Percentiles rank a stretch among this genome's conserved stretches.
Evolutionary conservation across 2,888 invertebrate species (phyloP).

Genomic region (Apamea sordens): DNA sequence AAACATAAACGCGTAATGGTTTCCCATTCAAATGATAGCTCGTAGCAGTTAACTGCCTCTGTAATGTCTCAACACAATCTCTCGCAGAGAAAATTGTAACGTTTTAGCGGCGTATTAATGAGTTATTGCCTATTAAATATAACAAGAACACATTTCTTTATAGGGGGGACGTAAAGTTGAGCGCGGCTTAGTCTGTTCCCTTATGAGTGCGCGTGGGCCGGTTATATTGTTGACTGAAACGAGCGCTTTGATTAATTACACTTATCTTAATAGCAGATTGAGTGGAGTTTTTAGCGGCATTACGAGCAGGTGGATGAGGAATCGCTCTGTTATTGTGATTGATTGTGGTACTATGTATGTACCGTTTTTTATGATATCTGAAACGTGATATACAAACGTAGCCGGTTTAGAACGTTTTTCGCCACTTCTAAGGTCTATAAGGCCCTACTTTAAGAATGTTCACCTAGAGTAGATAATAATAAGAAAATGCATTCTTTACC

Average conservation of each 20-base stretch:
- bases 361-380: background rate
- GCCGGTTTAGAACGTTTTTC: too few relatives aligned
- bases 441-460: too few relatives aligned
- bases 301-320: slow-evolving; percentile 46
- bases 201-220: slow-evolving; percentile 55
- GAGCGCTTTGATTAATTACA: slow-evolving; percentile 75
- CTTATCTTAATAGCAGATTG: slow-evolving; percentile 69
- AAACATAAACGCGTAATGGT: slow-evolving; percentile 88
- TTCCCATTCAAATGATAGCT: slow-evolving; percentile 87
- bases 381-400: too few relatives aligned
- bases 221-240: slow-evolving; percentile 62
- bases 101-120: slow-evolving; percentile 86
- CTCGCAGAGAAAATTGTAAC: slow-evolving; percentile 84
- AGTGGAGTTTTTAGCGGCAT: slow-evolving; percentile 54
- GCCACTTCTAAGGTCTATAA: background rate
- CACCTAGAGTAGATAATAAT: too few relatives aligned
- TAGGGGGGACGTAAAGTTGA: slow-evolving; percentile 75
- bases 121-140: slow-evolving; percentile 85
- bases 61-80: slow-evolving; percentile 88
- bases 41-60: slow-evolving; percentile 85
- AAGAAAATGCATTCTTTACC: background rate
- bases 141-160: slow-evolving; percentile 85
- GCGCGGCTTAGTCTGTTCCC: slow-evolving; percentile 68
- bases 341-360: slow-evolving; percentile 14
- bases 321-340: slow-evolving; percentile 45